Evolutionary conservation across 2,888 invertebrate genomes (phyloP).

Genomic region (Drosophila rellima): DNA sequence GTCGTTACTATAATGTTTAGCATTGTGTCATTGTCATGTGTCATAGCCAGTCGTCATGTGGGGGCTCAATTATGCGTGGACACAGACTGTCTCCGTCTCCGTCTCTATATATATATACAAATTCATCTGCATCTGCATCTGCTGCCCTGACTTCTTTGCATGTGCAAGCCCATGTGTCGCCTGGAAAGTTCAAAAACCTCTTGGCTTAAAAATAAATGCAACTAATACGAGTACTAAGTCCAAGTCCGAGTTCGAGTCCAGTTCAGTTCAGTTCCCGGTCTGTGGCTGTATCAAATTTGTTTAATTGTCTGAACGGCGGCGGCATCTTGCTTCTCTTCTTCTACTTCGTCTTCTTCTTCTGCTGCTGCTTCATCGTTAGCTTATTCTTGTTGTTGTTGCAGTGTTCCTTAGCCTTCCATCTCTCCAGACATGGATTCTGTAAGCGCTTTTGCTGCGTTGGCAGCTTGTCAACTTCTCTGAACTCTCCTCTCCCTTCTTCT

Average conservation of each 20-base stretch:
- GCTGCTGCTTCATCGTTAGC: constrained; percentile 21
- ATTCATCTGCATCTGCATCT: constrained; percentile 29
- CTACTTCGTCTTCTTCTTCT: constrained; percentile 1
- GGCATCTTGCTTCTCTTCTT: constrained; percentile 38
- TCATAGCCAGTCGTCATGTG: constrained; percentile 55
- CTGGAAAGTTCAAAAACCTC: constrained; percentile 69
- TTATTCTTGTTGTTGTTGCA: constrained; percentile 8
- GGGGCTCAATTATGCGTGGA: constrained; percentile 72
- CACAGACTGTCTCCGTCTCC: constrained; percentile 43
- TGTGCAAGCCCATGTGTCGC: constrained; percentile 39
- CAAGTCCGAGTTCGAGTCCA: neutral
- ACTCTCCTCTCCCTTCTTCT: constrained; percentile 1
- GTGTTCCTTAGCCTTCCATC: constrained; percentile 43
- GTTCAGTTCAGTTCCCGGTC: constrained; percentile 18
- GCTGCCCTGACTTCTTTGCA: constrained; percentile 16
- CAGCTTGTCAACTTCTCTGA: constrained; percentile 70
- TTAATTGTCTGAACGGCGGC: constrained; percentile 69
- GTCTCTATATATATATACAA: constrained; percentile 26
- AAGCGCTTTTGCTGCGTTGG: constrained; percentile 78
- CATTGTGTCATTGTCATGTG: constrained; percentile 43
- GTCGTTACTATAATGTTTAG: neutral
- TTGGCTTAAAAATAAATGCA: constrained; percentile 54
- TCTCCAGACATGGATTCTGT: constrained; percentile 71
- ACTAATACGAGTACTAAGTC: constrained; percentile 46
- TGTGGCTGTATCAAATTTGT: constrained; percentile 77